Base-by-base conservation (phyloP, 2,113 vertebrate genomes). In the Chloebia gouldiae region DNA sequence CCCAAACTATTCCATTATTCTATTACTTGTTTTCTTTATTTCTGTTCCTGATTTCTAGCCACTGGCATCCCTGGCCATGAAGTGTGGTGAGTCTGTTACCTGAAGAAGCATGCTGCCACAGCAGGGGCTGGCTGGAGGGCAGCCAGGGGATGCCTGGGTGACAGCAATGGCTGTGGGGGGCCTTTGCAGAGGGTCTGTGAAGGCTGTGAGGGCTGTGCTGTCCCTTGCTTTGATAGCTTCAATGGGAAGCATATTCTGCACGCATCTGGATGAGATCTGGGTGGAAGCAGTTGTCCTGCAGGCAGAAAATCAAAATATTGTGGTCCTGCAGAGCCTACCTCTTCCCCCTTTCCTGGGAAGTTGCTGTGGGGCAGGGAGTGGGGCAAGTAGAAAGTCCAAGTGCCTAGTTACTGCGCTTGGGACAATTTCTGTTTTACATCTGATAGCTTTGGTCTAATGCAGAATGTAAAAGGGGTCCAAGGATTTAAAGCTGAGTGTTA, bases 21-120 rank as follows among this genome's bases (percentile, higher is more conserved):
- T 53, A 1, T 60, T 23, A 33, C 37, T 68, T 73, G n/a, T 39
- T 60, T 57, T 70, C 51, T 11, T 10, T 4, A 44, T 39, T 71
- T 79, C 75, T 75, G 19, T 61, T 51, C 21, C 39, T 45, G 39
- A 35, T 72, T 49, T 80, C 37, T 17, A 49, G 87, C 13, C 9
- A 40, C 20, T 0, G 1, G 19, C 17, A 15, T 44, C 11, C 5
- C 64, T 63, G 64, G 35, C 18, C 2, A 2, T 64, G 44, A 35
- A 40, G 5, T 25, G 10, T 54, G 39, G 39, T 59, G 44, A 45
- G 39, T 27, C 16, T 21, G 3, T 75, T 27, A 13, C 6, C 33
- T 25, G 28, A 15, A 25, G 17, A 56, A 78, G 28, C 6, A 54
- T 19, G 35, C 57, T 61, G 35, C 56, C 44, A 25, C 28, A 49